Conservation (phyloP, 2,113 vertebrate genomes). For the Microcebus tavaratra region DNA sequence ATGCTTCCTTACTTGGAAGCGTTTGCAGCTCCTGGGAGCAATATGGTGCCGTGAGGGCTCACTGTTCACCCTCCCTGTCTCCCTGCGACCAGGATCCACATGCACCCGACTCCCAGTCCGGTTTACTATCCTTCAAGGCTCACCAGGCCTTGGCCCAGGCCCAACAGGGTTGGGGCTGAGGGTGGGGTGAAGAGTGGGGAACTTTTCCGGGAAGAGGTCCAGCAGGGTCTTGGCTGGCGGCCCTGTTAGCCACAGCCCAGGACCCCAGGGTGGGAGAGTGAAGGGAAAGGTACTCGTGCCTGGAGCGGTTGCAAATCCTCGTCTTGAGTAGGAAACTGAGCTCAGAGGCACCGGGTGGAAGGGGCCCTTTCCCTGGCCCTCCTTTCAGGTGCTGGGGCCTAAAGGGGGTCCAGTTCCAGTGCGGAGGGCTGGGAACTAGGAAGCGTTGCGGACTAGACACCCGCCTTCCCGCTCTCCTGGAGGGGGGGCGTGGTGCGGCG, state of each 20-base stretch:
- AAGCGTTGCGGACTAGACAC: background rate
- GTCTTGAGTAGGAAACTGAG: background rate
- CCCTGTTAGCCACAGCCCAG: background rate
- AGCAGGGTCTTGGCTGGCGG: conserved; percentile 17
- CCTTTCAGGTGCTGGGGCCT: conserved; percentile 62
- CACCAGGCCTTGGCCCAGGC: conserved; percentile 2
- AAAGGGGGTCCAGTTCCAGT: background rate
- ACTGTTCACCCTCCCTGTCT: background rate
- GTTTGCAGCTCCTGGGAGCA: conserved; percentile 56
- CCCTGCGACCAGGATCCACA: background rate
- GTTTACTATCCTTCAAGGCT: conserved; percentile 19
- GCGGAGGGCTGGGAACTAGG: conserved; percentile 32
- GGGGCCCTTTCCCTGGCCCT: background rate
- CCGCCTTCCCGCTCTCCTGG: conserved; percentile 30
- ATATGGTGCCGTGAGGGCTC: background rate
- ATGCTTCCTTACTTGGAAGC: conserved; percentile 55
- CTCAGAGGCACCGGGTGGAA: background rate
- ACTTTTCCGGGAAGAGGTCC: conserved; percentile 55
- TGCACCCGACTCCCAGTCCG: background rate
- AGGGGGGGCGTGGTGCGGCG: background rate
- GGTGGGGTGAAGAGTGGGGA: background rate
- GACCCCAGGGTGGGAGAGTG: conserved; percentile 62
- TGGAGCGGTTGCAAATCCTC: background rate
- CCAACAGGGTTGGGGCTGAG: background rate
- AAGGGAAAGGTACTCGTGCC: conserved; percentile 12